Conservation (phyloP, 1,140 invertebrate species). For the Pissodes strobi region DNA sequence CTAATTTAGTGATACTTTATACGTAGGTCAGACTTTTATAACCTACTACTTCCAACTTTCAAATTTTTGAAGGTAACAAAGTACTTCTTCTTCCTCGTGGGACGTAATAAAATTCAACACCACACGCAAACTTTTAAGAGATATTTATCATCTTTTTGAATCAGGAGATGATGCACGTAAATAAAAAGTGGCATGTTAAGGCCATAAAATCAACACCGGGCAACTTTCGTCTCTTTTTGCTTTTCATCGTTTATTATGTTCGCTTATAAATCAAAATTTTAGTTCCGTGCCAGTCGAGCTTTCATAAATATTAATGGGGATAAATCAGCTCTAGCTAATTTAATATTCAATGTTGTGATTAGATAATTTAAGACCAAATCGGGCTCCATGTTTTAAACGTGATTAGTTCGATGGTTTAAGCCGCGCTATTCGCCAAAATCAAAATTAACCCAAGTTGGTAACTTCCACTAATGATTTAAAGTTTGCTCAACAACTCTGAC, state of each 20-base stretch:
- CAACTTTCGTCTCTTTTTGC: slow-evolving; percentile 3
- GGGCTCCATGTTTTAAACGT: too few relatives aligned
- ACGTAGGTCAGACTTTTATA: too few relatives aligned
- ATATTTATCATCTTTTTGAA: slow-evolving; percentile 1
- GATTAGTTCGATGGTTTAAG: too few relatives aligned
- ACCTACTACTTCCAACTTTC: too few relatives aligned
- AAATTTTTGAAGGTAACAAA: too few relatives aligned
- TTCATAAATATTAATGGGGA: slow-evolving; percentile 20
- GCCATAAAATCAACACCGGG: slow-evolving; percentile 32
- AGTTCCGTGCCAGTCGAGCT: background rate
- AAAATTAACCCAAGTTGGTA: too few relatives aligned
- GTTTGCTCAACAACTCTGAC: too few relatives aligned
- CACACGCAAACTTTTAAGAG: slow-evolving; percentile 3
- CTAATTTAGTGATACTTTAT: too few relatives aligned
- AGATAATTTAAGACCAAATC: too few relatives aligned
- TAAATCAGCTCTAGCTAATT: slow-evolving; percentile 17
- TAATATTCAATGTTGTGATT: slow-evolving; percentile 15
- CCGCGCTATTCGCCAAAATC: too few relatives aligned
- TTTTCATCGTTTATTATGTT: slow-evolving; percentile 17
- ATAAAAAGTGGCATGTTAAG: slow-evolving; percentile 29
- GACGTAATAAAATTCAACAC: slow-evolving; percentile 15
- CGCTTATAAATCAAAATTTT: slow-evolving; percentile 6
- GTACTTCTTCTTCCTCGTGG: too few relatives aligned
- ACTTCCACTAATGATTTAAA: too few relatives aligned
- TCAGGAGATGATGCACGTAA: slow-evolving; percentile 4